Conservation (phyloP, 2,797 vertebrate genomes). For the Microtus californicus region DNA sequence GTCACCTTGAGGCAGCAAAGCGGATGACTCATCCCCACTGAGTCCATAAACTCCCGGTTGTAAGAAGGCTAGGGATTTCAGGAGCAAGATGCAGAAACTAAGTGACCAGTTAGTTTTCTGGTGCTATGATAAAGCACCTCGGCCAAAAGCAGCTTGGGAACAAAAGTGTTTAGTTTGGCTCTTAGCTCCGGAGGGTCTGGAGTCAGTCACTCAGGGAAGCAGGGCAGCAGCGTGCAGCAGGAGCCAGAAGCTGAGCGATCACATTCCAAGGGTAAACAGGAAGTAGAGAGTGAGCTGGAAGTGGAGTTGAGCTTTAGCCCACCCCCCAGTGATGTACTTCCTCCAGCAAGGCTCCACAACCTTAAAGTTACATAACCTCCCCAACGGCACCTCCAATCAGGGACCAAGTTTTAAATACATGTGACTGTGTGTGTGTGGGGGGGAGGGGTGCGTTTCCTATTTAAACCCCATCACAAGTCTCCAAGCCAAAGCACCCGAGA, state of each 20-base stretch:
- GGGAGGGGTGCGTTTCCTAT: neutral
- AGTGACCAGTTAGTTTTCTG: neutral
- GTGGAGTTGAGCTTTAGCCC: too few relatives aligned
- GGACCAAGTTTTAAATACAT: neutral
- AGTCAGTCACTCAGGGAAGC: neutral
- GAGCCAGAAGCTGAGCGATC: neutral
- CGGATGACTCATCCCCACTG: neutral
- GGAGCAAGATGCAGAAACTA: neutral
- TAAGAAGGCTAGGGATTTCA: neutral
- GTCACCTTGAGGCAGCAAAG: neutral
- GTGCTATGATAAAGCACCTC: neutral
- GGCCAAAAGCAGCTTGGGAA: neutral
- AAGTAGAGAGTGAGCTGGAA: neutral
- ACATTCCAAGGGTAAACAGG: neutral
- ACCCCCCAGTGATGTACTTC: neutral
- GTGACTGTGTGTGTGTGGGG: neutral
- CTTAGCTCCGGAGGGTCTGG: neutral
- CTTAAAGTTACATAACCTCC: neutral
- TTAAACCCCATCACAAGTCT: neutral
- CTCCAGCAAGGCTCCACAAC: neutral
- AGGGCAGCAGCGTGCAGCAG: rapidly evolving
- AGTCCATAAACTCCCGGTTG: neutral
- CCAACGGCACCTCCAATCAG: neutral
- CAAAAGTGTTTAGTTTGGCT: neutral
- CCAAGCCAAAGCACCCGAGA: neutral